Conservation (phyloP, 2,113 vertebrate species). For the Ranitomeya imitator region DNA sequence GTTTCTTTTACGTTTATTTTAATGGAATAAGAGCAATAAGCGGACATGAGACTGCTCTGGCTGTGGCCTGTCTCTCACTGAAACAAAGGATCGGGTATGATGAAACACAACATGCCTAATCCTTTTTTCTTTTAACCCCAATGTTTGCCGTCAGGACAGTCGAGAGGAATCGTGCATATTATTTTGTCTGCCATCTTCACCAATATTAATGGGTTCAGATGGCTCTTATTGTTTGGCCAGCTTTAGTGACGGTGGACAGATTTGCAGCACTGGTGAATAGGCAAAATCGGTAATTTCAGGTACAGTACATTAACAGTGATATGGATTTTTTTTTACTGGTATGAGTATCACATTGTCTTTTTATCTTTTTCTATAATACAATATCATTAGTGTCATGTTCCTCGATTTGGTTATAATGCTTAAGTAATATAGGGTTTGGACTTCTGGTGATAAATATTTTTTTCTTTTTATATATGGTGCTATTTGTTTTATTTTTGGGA, state of each 20-base stretch:
- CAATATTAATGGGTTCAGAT: background rate
- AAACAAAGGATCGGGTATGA: background rate
- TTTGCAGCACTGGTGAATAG: background rate
- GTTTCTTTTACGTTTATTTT: background rate
- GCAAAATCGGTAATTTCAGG: constrained; percentile 1
- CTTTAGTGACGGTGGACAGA: background rate
- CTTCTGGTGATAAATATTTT: constrained; percentile 18
- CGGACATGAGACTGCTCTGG: background rate
- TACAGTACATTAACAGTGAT: background rate
- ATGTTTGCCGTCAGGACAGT: background rate
- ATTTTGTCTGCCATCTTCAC: background rate
- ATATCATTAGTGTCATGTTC: background rate
- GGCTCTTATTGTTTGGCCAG: background rate
- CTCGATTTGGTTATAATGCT: background rate
- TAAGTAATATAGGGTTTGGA: background rate
- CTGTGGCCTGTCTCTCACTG: background rate
- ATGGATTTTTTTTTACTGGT: background rate
- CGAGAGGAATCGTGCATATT: background rate
- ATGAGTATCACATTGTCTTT: background rate
- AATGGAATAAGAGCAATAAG: background rate
- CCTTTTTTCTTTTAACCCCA: background rate
- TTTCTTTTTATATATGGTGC: constrained; percentile 33
- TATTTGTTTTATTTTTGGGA: constrained; percentile 2
- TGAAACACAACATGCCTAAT: background rate
- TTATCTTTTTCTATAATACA: background rate